These are phyloP conservation scores for Montipora capricornis DNA, from an alignment of 64 coral and sea anemone species.

Conservation along the genomic window DNA sequence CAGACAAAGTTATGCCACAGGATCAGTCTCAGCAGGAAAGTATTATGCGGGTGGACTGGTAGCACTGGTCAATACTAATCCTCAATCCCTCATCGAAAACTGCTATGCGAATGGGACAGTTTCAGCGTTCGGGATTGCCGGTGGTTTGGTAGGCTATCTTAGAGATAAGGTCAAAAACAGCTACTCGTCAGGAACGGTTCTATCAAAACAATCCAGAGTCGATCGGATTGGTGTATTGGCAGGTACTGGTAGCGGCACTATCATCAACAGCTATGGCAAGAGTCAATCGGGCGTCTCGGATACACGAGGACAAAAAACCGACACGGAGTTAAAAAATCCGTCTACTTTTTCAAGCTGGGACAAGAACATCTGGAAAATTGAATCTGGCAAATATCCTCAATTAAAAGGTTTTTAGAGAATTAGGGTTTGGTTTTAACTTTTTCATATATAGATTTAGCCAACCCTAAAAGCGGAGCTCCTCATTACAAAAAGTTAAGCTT, in stretches of 20 bases:
- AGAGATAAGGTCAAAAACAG: background rate
- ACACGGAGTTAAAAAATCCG: constrained; percentile 3
- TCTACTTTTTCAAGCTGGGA: constrained; percentile 17
- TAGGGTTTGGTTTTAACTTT: background rate
- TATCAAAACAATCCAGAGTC: background rate
- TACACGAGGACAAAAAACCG: background rate
- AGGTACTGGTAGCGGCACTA: background rate
- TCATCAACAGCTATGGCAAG: background rate
- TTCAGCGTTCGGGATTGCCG: background rate
- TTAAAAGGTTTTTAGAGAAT: background rate
- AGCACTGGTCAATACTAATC: background rate
- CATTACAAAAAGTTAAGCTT: no score
- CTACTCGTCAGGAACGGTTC: background rate
- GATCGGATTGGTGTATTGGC: background rate
- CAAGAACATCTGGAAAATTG: background rate
- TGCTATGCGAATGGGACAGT: background rate
- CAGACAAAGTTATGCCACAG: constrained; percentile 1
- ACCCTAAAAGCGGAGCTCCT: no score
- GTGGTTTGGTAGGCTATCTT: background rate
- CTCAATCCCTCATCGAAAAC: background rate
- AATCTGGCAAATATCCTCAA: background rate
- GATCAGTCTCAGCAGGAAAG: background rate
- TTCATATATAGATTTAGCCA: no score
- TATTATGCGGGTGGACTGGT: background rate
- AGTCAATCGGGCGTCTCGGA: background rate